A percentile compares a stretch with the other conserved stretches of the same genome.
phyloP scores from a whole-genome alignment of 2,888 invertebrate genomes.

The Megalurothrips usitatus region DNA sequence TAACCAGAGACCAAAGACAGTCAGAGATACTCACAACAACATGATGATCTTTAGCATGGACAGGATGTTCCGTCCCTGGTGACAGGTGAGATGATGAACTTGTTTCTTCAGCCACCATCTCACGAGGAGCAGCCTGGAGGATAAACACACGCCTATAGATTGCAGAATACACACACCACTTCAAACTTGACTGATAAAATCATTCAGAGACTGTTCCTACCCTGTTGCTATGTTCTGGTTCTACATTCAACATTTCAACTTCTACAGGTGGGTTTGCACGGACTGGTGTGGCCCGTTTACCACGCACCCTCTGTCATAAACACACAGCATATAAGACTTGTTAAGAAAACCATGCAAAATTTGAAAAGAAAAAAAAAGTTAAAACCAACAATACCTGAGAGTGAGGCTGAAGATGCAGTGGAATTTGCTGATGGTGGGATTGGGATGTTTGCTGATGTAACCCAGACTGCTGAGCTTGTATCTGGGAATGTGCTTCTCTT shows the following conservation, averaged over 20 bases:
- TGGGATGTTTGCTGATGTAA: not conserved
- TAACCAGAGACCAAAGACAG: not conserved
- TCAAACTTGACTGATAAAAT: too few species aligned
- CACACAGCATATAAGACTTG: not conserved
- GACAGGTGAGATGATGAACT: slow-evolving; percentile 5
- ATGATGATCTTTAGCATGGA: not conserved
- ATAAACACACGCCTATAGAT: not conserved
- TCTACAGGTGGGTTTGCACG: not conserved
- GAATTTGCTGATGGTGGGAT: not conserved
- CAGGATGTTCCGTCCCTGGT: slow-evolving; percentile 5
- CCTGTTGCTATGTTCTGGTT: slow-evolving; percentile 11
- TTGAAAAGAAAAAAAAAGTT: not conserved
- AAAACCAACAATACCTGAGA: not conserved
- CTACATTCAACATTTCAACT: slow-evolving; percentile 18
- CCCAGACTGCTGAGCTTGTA: not conserved
- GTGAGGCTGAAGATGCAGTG: not conserved
- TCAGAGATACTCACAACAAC: not conserved
- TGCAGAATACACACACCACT: not conserved
- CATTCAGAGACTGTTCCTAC: not conserved
- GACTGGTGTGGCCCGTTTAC: not conserved
- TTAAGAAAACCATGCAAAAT: not conserved
- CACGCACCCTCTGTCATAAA: not conserved
- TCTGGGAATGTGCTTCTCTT: not conserved
- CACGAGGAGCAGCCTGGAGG: not conserved
- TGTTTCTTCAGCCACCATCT: not conserved